Percentiles rank a stretch among this genome's conserved stretches.
phyloP scores from a whole-genome alignment of 92 coral and sea anemone species.

The Epizoanthus stellaris region DNA sequence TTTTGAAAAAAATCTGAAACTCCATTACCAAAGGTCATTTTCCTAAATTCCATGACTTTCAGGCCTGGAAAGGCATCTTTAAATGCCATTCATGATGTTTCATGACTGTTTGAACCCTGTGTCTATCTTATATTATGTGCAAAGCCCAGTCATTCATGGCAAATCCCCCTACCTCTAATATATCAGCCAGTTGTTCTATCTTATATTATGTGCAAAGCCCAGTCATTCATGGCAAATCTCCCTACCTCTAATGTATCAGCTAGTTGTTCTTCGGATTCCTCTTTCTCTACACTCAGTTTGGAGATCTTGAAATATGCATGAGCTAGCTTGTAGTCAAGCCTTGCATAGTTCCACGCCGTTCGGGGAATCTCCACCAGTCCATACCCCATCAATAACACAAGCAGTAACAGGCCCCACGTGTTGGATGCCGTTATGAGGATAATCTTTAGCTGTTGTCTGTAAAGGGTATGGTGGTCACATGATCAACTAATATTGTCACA shows the following conservation, averaged over 20 bases:
- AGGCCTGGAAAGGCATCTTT: neutral
- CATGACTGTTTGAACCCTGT: too few species aligned
- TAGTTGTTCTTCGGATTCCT: slow-evolving; percentile 95
- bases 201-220: neutral
- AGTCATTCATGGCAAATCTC: neutral
- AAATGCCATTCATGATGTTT: neutral
- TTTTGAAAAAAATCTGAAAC: too few species aligned
- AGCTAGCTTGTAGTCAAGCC: slow-evolving; percentile 90
- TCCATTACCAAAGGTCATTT: too few species aligned
- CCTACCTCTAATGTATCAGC: slow-evolving; percentile 91
- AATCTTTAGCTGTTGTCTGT: slow-evolving; percentile 77
- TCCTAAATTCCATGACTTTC: too few species aligned
- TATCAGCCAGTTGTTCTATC: slow-evolving; percentile 77
- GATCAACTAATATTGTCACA: too few species aligned
- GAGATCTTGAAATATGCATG: slow-evolving; percentile 97
- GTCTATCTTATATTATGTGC: neutral
- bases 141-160: neutral
- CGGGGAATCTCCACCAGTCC: slow-evolving; percentile 98
- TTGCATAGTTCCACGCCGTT: slow-evolving; percentile 90
- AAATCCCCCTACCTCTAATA: slow-evolving; percentile 71
- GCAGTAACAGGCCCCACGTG: slow-evolving; percentile 95
- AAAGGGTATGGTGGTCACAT: too few species aligned
- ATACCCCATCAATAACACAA: slow-evolving; percentile 96
- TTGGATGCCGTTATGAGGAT: slow-evolving; percentile 98
- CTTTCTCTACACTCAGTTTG: slow-evolving; percentile 93